These are phyloP conservation scores for Hydrocynus forskahlii DNA, from an alignment of 2,797 vertebrate genomes.

Conservation along the genomic window DNA sequence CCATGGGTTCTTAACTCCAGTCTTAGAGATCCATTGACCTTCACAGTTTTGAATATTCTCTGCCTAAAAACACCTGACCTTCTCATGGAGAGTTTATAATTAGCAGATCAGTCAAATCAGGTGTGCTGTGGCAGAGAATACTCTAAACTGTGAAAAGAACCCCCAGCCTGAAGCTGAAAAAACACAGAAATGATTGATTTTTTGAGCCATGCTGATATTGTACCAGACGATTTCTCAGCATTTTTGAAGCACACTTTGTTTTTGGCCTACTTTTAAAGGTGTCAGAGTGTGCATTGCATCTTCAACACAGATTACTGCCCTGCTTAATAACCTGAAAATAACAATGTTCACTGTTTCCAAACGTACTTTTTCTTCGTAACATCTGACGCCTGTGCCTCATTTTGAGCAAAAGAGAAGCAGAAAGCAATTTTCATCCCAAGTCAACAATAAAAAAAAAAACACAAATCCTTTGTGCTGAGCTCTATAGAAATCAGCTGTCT, in stretches of 20 bases:
- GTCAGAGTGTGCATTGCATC: not conserved
- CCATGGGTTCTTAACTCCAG: too few relatives aligned
- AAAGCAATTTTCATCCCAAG: slow-evolving; percentile 19
- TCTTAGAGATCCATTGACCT: not conserved
- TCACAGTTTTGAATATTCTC: not conserved
- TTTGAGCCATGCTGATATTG: not conserved
- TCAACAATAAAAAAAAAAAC: slow-evolving; percentile 13
- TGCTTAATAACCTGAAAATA: not conserved
- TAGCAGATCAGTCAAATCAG: not conserved
- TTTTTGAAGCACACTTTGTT: not conserved
- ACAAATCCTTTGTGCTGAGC: slow-evolving; percentile 8
- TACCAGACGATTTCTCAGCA: not conserved
- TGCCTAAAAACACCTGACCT: not conserved
- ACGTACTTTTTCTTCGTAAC: not conserved
- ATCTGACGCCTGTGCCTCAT: not conserved
- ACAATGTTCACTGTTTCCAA: not conserved
- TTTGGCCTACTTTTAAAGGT: slow-evolving; percentile 2
- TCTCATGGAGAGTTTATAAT: not conserved
- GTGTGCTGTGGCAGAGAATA: not conserved
- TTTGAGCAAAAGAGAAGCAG: not conserved
- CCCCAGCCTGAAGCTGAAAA: not conserved
- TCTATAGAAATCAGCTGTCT: slow-evolving; percentile 16
- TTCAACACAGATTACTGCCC: not conserved
- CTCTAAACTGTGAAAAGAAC: not conserved
- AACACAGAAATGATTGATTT: not conserved